phyloP scores from a whole-genome alignment of 2,888 invertebrate genomes.

The Drosophila meridionalis region DNA sequence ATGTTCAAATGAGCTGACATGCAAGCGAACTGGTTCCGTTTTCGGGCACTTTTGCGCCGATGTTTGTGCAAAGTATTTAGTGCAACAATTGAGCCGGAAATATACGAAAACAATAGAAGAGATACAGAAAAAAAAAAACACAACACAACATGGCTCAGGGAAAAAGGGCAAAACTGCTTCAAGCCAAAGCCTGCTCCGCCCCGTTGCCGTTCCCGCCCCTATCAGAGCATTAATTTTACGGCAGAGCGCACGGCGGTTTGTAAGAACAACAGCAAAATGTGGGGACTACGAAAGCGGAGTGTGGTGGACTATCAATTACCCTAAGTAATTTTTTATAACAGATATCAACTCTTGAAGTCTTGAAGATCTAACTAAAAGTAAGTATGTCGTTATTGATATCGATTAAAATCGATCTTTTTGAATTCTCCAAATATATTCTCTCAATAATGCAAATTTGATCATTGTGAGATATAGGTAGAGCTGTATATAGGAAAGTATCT shows the following conservation, averaged over 20 bases:
- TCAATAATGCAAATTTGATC: background rate
- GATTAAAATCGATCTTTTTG: background rate
- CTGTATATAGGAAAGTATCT: background rate
- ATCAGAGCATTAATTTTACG: conserved; percentile 67
- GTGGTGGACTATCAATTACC: background rate
- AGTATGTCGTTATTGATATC: background rate
- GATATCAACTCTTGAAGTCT: background rate
- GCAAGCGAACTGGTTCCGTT: conserved; percentile 66
- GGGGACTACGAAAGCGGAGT: background rate
- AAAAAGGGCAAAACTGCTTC: conserved; percentile 40
- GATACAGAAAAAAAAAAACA: background rate
- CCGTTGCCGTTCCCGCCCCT: conserved; percentile 8
- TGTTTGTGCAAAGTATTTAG: conserved; percentile 74
- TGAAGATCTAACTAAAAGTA: background rate
- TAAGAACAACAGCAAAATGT: conserved; percentile 36
- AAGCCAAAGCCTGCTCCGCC: conserved; percentile 23
- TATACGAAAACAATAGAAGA: conserved; percentile 32
- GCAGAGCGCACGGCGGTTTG: conserved; percentile 47
- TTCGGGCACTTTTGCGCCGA: conserved; percentile 20
- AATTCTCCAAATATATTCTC: background rate
- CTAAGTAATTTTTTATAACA: background rate
- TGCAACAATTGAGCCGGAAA: conserved; percentile 79
- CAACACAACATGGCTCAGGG: conserved; percentile 17
- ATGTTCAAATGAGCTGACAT: conserved; percentile 49
- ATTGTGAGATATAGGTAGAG: background rate